Evolutionary conservation across 2,113 vertebrate species (phyloP).

Genomic region (Microtus oregoni): DNA sequence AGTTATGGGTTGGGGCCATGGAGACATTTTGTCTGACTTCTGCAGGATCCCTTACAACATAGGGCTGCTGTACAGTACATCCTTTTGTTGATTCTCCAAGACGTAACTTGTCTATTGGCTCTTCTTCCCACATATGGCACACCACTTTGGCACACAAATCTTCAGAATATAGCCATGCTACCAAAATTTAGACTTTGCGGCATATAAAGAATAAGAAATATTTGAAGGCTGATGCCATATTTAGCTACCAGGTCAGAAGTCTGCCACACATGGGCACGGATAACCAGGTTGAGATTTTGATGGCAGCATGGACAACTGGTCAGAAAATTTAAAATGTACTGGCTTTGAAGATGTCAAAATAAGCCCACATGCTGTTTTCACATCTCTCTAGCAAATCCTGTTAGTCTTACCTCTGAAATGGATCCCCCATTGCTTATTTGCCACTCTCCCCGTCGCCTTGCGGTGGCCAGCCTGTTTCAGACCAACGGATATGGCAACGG

Average conservation of each 20-base stretch:
- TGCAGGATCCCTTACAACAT: not conserved
- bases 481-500: accelerated
- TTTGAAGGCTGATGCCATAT: not conserved
- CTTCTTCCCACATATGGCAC: not conserved
- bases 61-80: not conserved
- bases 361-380: not conserved
- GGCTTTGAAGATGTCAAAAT: not conserved
- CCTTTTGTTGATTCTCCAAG: not conserved
- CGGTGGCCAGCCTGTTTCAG: not conserved
- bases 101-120: not conserved
- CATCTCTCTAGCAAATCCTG: not conserved
- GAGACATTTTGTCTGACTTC: not conserved
- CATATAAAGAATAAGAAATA: not conserved
- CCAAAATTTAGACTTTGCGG: not conserved
- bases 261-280: not conserved
- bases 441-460: not conserved
- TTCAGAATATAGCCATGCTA: not conserved
- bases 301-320: not conserved
- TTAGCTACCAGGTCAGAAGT: not conserved
- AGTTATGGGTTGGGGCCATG: not conserved
- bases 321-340: not conserved
- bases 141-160: not conserved
- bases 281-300: not conserved
- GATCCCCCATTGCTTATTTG: not conserved
- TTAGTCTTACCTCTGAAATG: not conserved